phyloP scores from a whole-genome alignment of 2,888 invertebrate species.

The Orthosia cruda region DNA sequence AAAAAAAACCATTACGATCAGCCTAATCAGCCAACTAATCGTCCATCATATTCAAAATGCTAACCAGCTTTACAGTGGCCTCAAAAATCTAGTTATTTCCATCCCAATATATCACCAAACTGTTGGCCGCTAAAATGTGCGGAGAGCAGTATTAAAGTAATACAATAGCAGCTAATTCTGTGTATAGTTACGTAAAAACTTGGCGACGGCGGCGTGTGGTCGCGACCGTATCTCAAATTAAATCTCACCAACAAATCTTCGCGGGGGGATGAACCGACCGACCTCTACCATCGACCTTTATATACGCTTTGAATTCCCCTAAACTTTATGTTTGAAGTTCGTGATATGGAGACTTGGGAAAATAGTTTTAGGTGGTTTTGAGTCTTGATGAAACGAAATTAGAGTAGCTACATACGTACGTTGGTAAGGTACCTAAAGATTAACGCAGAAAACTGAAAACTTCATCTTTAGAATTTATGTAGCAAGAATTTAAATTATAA shows the following conservation, averaged over 20 bases:
- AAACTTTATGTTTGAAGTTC: slow-evolving; percentile 4
- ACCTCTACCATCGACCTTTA: slow-evolving; percentile 74
- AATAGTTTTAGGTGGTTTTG: slow-evolving; percentile 28
- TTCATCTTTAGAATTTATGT: too few relatives aligned
- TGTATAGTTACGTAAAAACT: slow-evolving; percentile 84
- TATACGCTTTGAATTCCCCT: slow-evolving; percentile 40
- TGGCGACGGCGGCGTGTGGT: slow-evolving; percentile 85
- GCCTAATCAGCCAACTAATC: neutral
- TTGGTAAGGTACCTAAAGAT: neutral
- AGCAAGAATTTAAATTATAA: too few relatives aligned
- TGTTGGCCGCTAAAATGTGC: slow-evolving; percentile 54
- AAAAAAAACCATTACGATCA: too few relatives aligned
- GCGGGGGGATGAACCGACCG: too few relatives aligned
- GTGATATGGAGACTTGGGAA: neutral
- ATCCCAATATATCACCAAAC: slow-evolving; percentile 49
- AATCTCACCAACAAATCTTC: slow-evolving; percentile 91
- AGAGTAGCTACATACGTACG: neutral
- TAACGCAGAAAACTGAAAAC: neutral
- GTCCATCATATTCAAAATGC: neutral
- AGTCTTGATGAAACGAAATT: slow-evolving; percentile 1
- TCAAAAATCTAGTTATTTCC: slow-evolving; percentile 20
- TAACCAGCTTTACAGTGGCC: neutral
- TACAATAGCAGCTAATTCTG: slow-evolving; percentile 84
- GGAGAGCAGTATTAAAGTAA: slow-evolving; percentile 71
- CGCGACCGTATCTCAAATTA: slow-evolving; percentile 91